Evolutionary conservation across 2,797 vertebrate genomes (phyloP), one percentile per base, ranked within the genome.

Genomic region (Oreortyx pictus): DNA sequence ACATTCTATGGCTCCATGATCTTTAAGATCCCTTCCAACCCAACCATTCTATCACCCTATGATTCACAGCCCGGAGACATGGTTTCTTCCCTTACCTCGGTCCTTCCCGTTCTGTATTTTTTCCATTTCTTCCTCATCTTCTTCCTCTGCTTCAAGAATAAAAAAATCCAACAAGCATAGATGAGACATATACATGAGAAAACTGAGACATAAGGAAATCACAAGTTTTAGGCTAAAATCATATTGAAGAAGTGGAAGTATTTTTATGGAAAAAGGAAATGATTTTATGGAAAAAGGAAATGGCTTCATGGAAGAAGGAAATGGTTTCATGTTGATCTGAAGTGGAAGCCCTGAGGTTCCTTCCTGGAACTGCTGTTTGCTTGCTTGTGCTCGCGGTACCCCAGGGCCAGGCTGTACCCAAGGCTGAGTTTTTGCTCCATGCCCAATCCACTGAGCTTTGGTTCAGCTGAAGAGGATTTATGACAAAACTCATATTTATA

Each of bases 81-180:
- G 1, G 0, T 12, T 4, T 44, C 25, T 77, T 49, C 71, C 66
- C 93, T 98, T 95, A 99, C 99, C 98, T 98, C 97, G 97, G 95
- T 99, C 98, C 91, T 99, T 98, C 81, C 98, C 99, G 19, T 99
- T 99, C 96, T 99, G 98, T 97, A 99, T 97, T 97, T 98, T 98
- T 94, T 98, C 98, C 73, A 98, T 98, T 43, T 98, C 98, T 52
- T 99, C 98, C 57, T 96, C 98, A 12, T 96, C 98, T 59, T 98
- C 98, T 96, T 99, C 98, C 87, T 99, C 99, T 98, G 97, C 98
- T 97, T 95, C 86, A 96, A 56, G 41, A 60, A 16, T 7, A 47
- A 82, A 96, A 86, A 13, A 29, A 83, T 2, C 39, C 39, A 41
- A 47, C 52, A 20, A 65, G 33, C 14, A 17, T 49, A 20, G 2